Conservation (phyloP, 2,888 invertebrate species). For the Chymomyza caudatula region DNA sequence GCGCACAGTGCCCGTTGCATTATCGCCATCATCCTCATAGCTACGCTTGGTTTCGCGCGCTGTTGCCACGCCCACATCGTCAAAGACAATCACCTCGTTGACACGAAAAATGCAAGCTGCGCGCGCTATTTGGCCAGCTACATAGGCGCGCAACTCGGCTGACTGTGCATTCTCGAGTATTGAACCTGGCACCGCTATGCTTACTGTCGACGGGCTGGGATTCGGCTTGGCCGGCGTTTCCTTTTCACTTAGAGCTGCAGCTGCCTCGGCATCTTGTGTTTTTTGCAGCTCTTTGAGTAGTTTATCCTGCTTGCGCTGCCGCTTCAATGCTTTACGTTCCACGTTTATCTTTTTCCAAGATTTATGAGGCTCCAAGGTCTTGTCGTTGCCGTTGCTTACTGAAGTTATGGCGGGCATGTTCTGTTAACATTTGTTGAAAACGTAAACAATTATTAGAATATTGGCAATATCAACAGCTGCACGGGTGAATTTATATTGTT, state of each 20-base stretch:
- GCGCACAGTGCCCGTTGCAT: constrained; percentile 79
- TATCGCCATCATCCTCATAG: constrained; percentile 79
- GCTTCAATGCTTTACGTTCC: constrained; percentile 83
- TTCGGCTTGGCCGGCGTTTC: constrained; percentile 20
- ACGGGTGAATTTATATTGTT: neutral
- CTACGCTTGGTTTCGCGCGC: constrained; percentile 81
- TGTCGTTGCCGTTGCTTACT: constrained; percentile 11
- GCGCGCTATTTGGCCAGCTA: constrained; percentile 97
- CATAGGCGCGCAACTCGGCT: constrained; percentile 90
- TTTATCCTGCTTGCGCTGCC: constrained; percentile 86
- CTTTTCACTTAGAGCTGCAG: constrained; percentile 11
- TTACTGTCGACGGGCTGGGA: constrained; percentile 81
- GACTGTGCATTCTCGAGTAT: constrained; percentile 98
- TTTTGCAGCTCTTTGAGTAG: constrained; percentile 81
- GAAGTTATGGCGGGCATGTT: neutral
- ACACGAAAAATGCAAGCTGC: constrained; percentile 95
- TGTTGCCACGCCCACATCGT: constrained; percentile 84
- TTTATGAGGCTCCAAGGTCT: constrained; percentile 78
- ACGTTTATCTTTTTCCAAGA: constrained; percentile 87
- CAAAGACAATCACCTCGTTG: constrained; percentile 91
- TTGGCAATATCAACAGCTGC: neutral
- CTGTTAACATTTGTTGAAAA: constrained; percentile 11
- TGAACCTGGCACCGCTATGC: constrained; percentile 97
- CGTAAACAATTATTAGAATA: neutral
- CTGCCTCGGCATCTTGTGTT: constrained; percentile 76